These are phyloP conservation scores for Spheniscus humboldti DNA, from an alignment of 2,797 vertebrate species.

Conservation along the genomic window DNA sequence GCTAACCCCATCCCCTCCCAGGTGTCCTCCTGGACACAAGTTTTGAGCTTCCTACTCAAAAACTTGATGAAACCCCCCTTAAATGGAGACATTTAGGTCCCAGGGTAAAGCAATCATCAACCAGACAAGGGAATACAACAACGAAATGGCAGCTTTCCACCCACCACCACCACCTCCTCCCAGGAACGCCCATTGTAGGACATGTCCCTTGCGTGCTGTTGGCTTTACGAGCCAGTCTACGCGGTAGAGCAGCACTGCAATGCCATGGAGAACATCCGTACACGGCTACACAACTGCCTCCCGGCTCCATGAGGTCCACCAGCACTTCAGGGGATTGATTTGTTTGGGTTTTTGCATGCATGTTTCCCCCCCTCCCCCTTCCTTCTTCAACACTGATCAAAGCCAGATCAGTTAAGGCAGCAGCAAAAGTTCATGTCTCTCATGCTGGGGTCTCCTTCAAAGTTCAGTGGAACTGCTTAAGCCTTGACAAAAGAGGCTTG, in stretches of 20 bases:
- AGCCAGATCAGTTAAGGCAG: slow-evolving; percentile 18
- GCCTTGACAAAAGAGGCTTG: slow-evolving; percentile 59
- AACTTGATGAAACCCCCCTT: not conserved
- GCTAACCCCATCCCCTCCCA: not conserved
- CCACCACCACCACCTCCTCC: not conserved
- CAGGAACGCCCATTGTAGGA: fast-evolving
- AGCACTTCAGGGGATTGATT: not conserved
- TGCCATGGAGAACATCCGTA: not conserved
- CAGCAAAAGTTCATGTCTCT: slow-evolving; percentile 42
- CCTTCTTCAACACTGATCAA: slow-evolving; percentile 52
- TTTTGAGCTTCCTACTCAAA: not conserved
- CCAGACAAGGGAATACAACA: not conserved
- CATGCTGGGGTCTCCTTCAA: slow-evolving; percentile 58
- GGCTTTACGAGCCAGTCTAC: fast-evolving
- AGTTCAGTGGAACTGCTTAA: slow-evolving; percentile 55
- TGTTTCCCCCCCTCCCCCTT: not conserved
- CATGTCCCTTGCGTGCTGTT: fast-evolving
- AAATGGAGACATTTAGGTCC: not conserved
- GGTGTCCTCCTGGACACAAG: not conserved
- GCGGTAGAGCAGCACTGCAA: not conserved
- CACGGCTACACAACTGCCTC: not conserved
- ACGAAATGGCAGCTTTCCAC: fast-evolving
- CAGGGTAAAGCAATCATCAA: not conserved
- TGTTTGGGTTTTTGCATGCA: not conserved
- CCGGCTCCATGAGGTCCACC: not conserved